These are phyloP conservation scores for Thumatha senex DNA, from an alignment of 2,888 invertebrate genomes.

Conservation along the genomic window DNA sequence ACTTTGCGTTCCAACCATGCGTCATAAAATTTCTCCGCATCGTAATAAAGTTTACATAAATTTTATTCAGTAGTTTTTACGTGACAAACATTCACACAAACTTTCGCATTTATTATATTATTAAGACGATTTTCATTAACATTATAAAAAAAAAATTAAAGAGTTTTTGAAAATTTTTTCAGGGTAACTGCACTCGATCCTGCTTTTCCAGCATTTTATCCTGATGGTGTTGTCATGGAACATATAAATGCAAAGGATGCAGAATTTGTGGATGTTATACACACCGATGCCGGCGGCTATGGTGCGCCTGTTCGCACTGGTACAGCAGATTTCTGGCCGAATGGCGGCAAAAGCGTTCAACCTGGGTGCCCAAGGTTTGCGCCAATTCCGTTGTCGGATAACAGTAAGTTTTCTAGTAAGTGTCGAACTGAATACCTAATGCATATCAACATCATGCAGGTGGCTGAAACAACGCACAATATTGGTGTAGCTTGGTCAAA, in stretches of 20 bases:
- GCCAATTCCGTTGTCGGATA: slow-evolving; percentile 76
- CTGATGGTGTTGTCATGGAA: slow-evolving; percentile 72
- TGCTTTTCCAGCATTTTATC: slow-evolving; percentile 84
- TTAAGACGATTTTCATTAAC: no score
- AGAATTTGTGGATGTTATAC: slow-evolving; percentile 86
- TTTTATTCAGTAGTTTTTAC: no score
- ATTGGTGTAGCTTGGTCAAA: background rate
- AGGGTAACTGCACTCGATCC: slow-evolving; percentile 85
- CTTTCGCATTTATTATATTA: no score
- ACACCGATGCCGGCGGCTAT: slow-evolving; percentile 86
- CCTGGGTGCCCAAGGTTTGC: slow-evolving; percentile 84
- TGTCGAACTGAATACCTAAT: background rate
- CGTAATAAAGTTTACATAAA: no score
- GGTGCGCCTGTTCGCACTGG: slow-evolving; percentile 84
- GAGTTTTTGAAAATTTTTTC: slow-evolving; percentile 30
- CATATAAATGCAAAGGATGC: slow-evolving; percentile 81
- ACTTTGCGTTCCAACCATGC: no score
- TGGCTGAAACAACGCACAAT: background rate
- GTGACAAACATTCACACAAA: no score
- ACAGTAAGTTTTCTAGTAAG: slow-evolving; percentile 56
- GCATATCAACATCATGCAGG: slow-evolving; percentile 7
- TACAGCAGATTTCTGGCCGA: slow-evolving; percentile 85
- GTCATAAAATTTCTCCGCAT: no score
- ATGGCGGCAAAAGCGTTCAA: slow-evolving; percentile 83
- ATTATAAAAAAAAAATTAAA: no score